A percentile compares a stretch with the other conserved stretches of the same genome.
Conservation (phyloP, 2,797 vertebrate genomes). For the Alosa sapidissima region DNA sequence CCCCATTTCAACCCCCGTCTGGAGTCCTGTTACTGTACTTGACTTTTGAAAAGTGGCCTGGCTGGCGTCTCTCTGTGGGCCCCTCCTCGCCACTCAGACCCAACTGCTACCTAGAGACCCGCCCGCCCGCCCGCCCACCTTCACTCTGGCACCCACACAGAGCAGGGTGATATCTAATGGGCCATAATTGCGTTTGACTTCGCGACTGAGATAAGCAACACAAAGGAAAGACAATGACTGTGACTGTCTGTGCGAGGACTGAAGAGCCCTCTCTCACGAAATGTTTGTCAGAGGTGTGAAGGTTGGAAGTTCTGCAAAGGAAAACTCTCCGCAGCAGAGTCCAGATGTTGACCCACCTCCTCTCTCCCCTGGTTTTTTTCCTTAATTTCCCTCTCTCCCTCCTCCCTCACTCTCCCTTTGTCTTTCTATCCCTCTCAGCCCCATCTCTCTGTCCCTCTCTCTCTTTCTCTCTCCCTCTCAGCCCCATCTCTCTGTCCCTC, state of each 20-base stretch:
- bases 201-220: not conserved
- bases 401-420: too few relatives aligned
- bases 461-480: too few relatives aligned
- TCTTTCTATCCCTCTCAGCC: too few relatives aligned
- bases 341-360: too few relatives aligned
- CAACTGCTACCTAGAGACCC: not conserved
- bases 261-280: not conserved
- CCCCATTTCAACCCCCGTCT: not conserved
- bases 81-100: not conserved
- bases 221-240: not conserved
- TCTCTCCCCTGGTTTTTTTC: too few relatives aligned
- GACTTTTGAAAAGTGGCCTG: not conserved
- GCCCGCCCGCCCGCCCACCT: not conserved
- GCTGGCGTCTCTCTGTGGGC: not conserved
- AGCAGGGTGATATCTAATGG: not conserved
- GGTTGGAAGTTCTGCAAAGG: too few relatives aligned
- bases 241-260: not conserved
- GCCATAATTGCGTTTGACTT: not conserved
- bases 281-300: not conserved
- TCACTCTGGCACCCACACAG: not conserved
- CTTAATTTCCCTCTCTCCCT: too few relatives aligned
- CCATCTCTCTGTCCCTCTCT: too few relatives aligned
- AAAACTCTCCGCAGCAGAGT: too few relatives aligned
- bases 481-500: not conserved
- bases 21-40: conserved; percentile 5